Conservation (phyloP, 2,888 invertebrate species). For the Apamea sordens region DNA sequence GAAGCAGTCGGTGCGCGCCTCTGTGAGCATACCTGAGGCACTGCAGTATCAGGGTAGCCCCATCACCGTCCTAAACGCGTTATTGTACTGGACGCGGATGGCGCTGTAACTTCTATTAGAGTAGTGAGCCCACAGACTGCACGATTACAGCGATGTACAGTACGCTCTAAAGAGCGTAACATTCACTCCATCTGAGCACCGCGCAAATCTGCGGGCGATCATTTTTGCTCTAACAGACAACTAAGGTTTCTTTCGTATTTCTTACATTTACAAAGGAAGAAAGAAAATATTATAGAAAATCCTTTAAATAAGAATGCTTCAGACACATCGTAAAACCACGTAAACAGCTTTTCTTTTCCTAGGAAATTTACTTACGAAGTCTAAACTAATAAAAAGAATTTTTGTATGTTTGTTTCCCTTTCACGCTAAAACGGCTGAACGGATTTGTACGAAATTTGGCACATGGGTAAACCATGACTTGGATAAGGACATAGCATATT, state of each 20-base stretch:
- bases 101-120: no score
- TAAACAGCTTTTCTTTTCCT: slow-evolving; percentile 1
- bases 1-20: no score
- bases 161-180: no score
- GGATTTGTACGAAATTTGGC: neutral
- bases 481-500: neutral
- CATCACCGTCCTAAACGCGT: no score
- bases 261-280: slow-evolving; percentile 2
- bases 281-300: neutral
- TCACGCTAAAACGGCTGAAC: neutral
- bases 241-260: neutral
- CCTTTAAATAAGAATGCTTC: neutral
- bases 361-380: slow-evolving; percentile 8
- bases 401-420: neutral
- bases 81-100: no score
- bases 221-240: no score
- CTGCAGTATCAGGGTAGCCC: no score
- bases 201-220: no score
- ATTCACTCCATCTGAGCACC: no score
- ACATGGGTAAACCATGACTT: neutral
- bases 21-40: no score
- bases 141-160: no score
- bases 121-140: no score
- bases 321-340: neutral
- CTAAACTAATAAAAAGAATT: neutral